Evolutionary conservation across 2,113 vertebrate species (phyloP), one percentile per base, ranked within the genome.

Genomic region (Mesoclemmys tuberculata): DNA sequence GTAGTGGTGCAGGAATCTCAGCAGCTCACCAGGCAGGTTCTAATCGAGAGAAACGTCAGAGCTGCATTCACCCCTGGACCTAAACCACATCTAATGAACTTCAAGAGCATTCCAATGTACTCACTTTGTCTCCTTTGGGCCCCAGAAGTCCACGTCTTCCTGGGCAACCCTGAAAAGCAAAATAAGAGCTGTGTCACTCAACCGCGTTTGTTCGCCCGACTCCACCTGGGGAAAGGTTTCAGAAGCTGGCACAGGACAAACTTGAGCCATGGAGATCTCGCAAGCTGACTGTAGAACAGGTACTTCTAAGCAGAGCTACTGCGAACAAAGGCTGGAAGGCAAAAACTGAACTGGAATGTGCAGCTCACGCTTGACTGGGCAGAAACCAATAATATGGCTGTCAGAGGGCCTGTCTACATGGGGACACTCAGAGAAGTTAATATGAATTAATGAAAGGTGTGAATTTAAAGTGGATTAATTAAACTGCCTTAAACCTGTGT

Each of bases 91-190:
- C 10, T 31, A 0, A 0, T 2, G 4, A 77, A 18, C 9, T 11
- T 4, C 16, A 64, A 0, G 0, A 1, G 0, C 3, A 56, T 58
- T 14, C 8, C 11, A 61, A 29, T 13, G 6, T 19, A 88, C 94
- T 98, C 97, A 99, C 99, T 98, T 98, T 98, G 93, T 99, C 98
- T 93, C 99, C 99, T 98, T 99, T 99, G 71, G 98, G 98, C 44
- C 99, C 99, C 86, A 94, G 93, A 85, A 93, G 96, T 10, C 99
- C 99, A 51, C 95, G 94, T 14, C 97, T 98, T 79, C 99, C 99
- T 46, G 95, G 93, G 94, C 98, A 99, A 54, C 99, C 99, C 99
- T 99, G 94, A 41, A 97, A 98, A 75, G 77, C 74, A 88, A 91
- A 7, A 41, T 19, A 2, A 86, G 41, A 93, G 12, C 18, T 68